Conservation (phyloP, 2,113 vertebrate species). For the Prolemur simus region DNA sequence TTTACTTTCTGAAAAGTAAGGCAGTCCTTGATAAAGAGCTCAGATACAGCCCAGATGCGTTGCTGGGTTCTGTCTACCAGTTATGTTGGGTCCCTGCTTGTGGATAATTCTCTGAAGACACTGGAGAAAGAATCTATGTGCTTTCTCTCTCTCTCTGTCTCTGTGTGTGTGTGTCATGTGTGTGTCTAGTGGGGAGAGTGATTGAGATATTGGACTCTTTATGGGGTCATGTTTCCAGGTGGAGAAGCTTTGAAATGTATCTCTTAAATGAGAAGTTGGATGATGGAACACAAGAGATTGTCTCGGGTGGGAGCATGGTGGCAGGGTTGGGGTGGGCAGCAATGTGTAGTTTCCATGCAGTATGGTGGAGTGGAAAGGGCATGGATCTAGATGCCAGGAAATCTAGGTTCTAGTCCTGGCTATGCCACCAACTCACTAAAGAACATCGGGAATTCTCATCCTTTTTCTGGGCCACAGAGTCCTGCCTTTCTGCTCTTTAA, state of each 20-base stretch:
- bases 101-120: not conserved
- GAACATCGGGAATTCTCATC: not conserved
- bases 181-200: not conserved
- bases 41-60: not conserved
- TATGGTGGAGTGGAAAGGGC: not conserved
- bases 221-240: conserved; percentile 40
- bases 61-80: not conserved
- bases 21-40: not conserved
- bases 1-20: not conserved
- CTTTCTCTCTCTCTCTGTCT: not conserved
- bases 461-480: not conserved
- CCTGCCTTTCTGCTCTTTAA: conserved; percentile 26
- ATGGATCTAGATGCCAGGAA: not conserved
- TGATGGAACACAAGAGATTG: not conserved
- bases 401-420: not conserved
- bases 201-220: not conserved
- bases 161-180: not conserved
- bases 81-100: not conserved
- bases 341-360: not conserved
- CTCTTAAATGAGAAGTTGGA: conserved; percentile 69
- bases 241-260: not conserved
- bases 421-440: not conserved
- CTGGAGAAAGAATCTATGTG: not conserved
- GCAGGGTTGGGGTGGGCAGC: not conserved
- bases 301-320: not conserved